Evolutionary conservation across 2,797 vertebrate genomes (phyloP).

Genomic region (Coregonus ussuriensis): DNA sequence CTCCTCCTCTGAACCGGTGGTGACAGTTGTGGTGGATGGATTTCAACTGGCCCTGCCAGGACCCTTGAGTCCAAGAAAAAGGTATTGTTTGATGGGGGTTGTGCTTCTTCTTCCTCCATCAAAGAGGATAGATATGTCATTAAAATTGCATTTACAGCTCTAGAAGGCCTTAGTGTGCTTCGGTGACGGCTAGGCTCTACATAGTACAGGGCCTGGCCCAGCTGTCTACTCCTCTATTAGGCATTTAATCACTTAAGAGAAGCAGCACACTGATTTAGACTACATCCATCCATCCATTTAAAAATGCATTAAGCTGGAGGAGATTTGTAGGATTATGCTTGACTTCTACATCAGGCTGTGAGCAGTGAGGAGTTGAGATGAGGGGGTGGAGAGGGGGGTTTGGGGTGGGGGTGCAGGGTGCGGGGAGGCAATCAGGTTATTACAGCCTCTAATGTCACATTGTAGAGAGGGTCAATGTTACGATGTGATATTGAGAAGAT

Average conservation of each 20-base stretch:
- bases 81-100: background rate
- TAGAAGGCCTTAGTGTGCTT: constrained; percentile 27
- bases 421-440: constrained; percentile 50
- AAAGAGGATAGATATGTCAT: constrained; percentile 27
- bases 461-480: constrained; percentile 11
- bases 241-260: constrained; percentile 66
- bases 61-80: constrained; percentile 13
- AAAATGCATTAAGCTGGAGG: constrained; percentile 68
- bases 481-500: background rate
- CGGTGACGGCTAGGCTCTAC: constrained; percentile 15
- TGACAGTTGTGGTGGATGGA: background rate
- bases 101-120: constrained; percentile 14
- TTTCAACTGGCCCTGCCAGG: background rate
- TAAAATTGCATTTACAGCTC: constrained; percentile 50
- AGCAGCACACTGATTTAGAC: constrained; percentile 58
- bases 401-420: constrained; percentile 40
- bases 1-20: background rate
- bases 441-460: constrained; percentile 59
- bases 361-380: constrained; percentile 42
- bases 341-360: constrained; percentile 41
- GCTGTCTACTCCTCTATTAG: constrained; percentile 57
- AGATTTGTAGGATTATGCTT: constrained; percentile 71
- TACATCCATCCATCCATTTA: constrained; percentile 60
- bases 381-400: background rate
- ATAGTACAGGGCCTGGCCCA: constrained; percentile 22